phyloP scores from a whole-genome alignment of 2,797 vertebrate genomes.

The Fratercula arctica region DNA sequence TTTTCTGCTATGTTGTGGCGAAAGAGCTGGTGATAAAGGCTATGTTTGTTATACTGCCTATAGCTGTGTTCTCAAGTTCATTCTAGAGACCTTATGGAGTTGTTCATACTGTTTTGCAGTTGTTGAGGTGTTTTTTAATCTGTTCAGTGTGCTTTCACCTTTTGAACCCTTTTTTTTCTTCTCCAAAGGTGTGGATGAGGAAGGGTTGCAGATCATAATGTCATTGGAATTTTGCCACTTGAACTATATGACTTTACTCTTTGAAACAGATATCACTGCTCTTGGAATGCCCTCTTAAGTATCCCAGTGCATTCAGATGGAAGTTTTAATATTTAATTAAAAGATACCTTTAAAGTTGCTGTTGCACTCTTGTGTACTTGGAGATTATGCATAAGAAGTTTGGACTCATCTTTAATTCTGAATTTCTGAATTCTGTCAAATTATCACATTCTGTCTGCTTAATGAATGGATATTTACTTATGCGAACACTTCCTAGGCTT shows the following conservation, averaged over 20 bases:
- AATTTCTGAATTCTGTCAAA: not conserved
- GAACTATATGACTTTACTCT: not conserved
- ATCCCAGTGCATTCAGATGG: not conserved
- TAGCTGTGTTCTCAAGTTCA: not conserved
- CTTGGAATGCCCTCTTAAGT: not conserved
- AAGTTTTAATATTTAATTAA: not conserved
- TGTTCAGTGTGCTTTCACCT: not conserved
- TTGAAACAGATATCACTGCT: not conserved
- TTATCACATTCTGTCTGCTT: not conserved
- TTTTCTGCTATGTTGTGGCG: conserved; percentile 56
- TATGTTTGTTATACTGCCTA: not conserved
- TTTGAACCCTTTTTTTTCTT: not conserved
- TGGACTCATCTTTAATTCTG: not conserved
- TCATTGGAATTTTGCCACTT: not conserved
- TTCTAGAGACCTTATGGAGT: not conserved
- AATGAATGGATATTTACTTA: not conserved
- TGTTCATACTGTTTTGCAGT: not conserved
- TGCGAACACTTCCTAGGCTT: not conserved
- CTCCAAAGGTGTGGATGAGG: not conserved
- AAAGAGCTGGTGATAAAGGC: not conserved
- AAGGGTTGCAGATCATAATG: not conserved
- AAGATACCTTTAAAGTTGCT: not conserved
- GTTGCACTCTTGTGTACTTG: not conserved
- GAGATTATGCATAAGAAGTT: not conserved
- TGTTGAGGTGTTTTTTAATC: not conserved